phyloP scores from a whole-genome alignment of 2,888 invertebrate genomes.

The Stenurella melanura region DNA sequence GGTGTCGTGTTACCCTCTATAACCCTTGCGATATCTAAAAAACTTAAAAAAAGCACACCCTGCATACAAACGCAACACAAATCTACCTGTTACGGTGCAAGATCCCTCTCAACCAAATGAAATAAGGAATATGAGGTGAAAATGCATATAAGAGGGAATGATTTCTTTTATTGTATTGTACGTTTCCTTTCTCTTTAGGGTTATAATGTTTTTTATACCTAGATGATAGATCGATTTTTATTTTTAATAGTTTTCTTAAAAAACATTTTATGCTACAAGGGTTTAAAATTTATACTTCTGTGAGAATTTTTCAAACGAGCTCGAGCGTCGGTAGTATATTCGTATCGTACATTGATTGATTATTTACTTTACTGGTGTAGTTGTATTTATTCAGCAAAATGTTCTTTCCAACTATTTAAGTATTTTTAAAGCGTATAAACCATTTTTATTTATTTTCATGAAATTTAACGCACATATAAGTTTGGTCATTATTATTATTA shows the following conservation, averaged over 20 bases:
- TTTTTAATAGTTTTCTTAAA: constrained; percentile 56
- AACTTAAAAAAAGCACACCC: constrained; percentile 47
- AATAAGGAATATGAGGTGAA: constrained; percentile 47
- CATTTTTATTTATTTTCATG: constrained; percentile 46
- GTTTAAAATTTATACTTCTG: constrained; percentile 43
- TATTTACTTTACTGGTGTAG: constrained; percentile 20
- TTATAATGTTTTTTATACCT: constrained; percentile 52
- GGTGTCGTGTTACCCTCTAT: constrained; percentile 56
- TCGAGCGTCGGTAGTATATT: constrained; percentile 38
- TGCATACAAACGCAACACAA: constrained; percentile 21
- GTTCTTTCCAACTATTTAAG: background rate
- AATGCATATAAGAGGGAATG: constrained; percentile 46
- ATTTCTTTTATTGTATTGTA: constrained; percentile 55
- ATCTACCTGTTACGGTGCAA: constrained; percentile 40
- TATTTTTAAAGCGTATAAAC: constrained; percentile 14
- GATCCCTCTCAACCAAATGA: constrained; percentile 23
- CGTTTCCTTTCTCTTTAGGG: constrained; percentile 54
- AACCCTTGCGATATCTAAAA: constrained; percentile 52
- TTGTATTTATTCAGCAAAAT: constrained; percentile 16
- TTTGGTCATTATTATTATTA: constrained; percentile 53
- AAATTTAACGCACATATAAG: constrained; percentile 44
- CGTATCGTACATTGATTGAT: constrained; percentile 47
- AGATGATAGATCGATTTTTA: constrained; percentile 57
- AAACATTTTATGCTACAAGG: constrained; percentile 47
- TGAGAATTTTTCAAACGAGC: constrained; percentile 55